These are phyloP conservation scores for Homarus americanus DNA, from an alignment of 1,140 invertebrate species.

Conservation along the genomic window DNA sequence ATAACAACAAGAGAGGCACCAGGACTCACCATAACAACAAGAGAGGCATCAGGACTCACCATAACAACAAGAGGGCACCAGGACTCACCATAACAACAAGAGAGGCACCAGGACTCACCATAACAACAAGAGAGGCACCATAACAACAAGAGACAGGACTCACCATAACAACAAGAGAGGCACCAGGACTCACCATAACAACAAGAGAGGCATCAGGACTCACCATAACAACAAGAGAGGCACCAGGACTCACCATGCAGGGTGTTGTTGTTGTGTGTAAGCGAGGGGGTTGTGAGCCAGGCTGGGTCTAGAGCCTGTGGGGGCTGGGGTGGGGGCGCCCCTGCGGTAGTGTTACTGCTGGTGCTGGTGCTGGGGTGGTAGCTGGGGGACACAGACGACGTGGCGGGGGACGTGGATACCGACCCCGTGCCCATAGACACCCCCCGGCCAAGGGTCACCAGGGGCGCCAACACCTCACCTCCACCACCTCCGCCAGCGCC, in stretches of 20 bases:
- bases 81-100: too few species aligned
- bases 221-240: too few species aligned
- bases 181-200: too few species aligned
- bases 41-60: too few species aligned
- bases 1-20: too few species aligned
- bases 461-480: conserved; percentile 37
- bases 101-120: too few species aligned
- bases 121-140: too few species aligned
- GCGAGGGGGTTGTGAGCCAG: conserved; percentile 44
- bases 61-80: too few species aligned
- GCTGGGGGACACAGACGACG: conserved; percentile 41
- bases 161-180: too few species aligned
- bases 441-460: conserved; percentile 43
- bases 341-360: conserved; percentile 11
- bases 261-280: conserved; percentile 51
- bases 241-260: conserved; percentile 52
- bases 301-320: conserved; percentile 25
- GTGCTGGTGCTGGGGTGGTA: conserved; percentile 43
- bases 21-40: too few species aligned
- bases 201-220: too few species aligned
- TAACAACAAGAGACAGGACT: too few species aligned
- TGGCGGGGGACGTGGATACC: conserved; percentile 39
- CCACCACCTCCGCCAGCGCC: conserved; percentile 47
- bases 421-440: conserved; percentile 47
- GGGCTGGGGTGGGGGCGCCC: neutral